Conservation (phyloP, 2,113 vertebrate genomes). For the Pleuronectes platessa region DNA sequence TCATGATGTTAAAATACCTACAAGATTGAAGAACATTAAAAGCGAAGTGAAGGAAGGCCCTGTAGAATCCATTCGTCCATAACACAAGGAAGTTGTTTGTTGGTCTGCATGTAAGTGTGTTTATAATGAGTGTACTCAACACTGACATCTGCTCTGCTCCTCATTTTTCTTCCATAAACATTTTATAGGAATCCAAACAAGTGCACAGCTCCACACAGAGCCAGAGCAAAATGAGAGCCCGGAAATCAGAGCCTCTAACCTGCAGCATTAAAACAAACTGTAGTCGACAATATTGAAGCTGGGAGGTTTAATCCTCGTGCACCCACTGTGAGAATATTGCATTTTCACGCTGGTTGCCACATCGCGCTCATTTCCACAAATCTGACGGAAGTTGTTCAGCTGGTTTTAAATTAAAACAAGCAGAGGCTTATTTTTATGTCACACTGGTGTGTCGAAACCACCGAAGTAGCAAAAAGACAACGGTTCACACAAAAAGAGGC, state of each 20-base stretch:
- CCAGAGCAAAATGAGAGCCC: not conserved
- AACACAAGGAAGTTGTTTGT: constrained; percentile 8
- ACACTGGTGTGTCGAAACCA: not conserved
- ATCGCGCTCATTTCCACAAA: not conserved
- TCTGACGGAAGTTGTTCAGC: not conserved
- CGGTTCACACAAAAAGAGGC: not conserved
- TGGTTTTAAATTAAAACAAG: constrained; percentile 8
- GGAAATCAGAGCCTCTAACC: not conserved
- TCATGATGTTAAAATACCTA: constrained; percentile 13
- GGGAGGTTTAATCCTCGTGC: not conserved
- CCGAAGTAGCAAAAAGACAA: not conserved
- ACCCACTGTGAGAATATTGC: not conserved
- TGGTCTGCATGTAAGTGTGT: constrained; percentile 29
- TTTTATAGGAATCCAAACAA: constrained; percentile 23
- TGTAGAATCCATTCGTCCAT: not conserved
- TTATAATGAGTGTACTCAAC: constrained; percentile 21
- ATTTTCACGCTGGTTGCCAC: not conserved
- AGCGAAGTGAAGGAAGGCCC: not conserved
- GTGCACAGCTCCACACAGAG: constrained; percentile 2
- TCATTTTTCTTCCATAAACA: not conserved
- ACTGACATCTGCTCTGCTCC: constrained; percentile 35
- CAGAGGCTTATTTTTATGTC: not conserved
- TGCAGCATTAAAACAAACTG: not conserved
- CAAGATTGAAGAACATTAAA: constrained; percentile 3
- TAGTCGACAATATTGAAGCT: not conserved